These are phyloP conservation scores for Oligia latruncula DNA, from an alignment of 2,888 invertebrate genomes.

Conservation along the genomic window DNA sequence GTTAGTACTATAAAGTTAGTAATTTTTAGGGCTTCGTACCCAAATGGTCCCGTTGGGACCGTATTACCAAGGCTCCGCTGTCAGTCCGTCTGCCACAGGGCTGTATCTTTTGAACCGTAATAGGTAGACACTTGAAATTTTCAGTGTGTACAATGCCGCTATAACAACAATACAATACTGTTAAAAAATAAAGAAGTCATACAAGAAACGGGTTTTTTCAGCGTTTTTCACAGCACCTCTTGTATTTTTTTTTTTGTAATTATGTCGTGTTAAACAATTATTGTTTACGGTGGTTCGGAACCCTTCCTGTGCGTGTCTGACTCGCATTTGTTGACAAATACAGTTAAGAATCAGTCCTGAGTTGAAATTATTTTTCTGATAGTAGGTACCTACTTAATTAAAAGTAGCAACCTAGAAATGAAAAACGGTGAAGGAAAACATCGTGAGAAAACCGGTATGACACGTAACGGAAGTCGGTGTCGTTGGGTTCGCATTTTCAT, in stretches of 20 bases:
- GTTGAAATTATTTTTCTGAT: not conserved
- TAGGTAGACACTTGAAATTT: not conserved
- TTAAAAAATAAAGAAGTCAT: not conserved
- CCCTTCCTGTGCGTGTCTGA: not conserved
- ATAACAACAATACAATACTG: not conserved
- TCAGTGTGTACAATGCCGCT: not conserved
- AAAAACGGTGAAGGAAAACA: not conserved
- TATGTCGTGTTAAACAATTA: not conserved
- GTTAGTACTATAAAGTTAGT: not conserved
- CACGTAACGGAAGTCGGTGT: too few species aligned
- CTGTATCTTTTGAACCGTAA: not conserved
- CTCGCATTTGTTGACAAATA: not conserved
- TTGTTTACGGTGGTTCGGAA: not conserved
- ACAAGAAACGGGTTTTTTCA: not conserved
- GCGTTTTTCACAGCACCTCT: not conserved
- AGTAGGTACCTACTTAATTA: not conserved
- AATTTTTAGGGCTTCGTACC: not conserved
- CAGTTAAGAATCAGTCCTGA: not conserved
- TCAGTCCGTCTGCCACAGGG: not conserved
- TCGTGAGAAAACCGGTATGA: not conserved
- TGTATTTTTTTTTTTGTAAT: not conserved
- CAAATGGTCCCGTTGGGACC: not conserved
- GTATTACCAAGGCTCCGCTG: not conserved
- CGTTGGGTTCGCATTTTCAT: too few species aligned
- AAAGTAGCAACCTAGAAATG: not conserved